Percentiles rank a stretch among this genome's conserved stretches.
phyloP scores from a whole-genome alignment of 2,113 vertebrate species.

The Poicephalus gulielmi region DNA sequence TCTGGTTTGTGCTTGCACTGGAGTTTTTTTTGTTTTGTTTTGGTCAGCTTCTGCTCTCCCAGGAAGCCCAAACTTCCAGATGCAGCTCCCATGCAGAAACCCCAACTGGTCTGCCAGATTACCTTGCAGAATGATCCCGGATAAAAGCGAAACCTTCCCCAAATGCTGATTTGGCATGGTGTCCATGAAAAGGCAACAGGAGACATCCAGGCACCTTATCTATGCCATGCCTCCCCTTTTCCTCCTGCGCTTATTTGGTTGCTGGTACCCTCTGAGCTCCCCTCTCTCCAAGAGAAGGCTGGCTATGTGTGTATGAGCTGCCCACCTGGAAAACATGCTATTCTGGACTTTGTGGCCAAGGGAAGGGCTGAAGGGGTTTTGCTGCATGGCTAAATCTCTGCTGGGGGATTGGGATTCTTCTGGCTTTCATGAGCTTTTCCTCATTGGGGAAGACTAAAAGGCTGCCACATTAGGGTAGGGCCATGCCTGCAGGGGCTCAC shows the following conservation, averaged over 20 bases:
- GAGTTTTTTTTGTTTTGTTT: neutral
- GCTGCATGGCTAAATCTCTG: neutral
- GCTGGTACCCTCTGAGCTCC: neutral
- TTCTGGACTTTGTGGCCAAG: neutral
- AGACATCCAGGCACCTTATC: neutral
- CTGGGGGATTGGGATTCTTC: neutral
- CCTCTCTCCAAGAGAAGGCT: neutral
- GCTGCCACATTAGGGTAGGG: fast-evolving
- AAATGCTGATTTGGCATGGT: neutral
- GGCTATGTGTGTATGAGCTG: neutral
- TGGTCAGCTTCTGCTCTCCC: neutral
- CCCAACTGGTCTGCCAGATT: neutral
- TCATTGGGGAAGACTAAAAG: neutral
- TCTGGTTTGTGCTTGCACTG: neutral
- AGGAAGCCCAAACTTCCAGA: neutral
- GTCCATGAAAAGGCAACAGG: neutral
- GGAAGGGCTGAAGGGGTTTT: neutral
- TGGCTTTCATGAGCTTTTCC: neutral
- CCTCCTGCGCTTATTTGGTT: neutral
- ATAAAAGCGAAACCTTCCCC: neutral
- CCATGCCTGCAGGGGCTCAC: neutral
- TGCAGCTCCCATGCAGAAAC: neutral
- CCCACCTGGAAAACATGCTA: fast-evolving
- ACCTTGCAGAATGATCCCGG: neutral
- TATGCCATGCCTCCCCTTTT: neutral